Evolutionary conservation across 2,113 vertebrate species (phyloP), one percentile per base, ranked within the genome.

Genomic region (Hemichromis elongatus): DNA sequence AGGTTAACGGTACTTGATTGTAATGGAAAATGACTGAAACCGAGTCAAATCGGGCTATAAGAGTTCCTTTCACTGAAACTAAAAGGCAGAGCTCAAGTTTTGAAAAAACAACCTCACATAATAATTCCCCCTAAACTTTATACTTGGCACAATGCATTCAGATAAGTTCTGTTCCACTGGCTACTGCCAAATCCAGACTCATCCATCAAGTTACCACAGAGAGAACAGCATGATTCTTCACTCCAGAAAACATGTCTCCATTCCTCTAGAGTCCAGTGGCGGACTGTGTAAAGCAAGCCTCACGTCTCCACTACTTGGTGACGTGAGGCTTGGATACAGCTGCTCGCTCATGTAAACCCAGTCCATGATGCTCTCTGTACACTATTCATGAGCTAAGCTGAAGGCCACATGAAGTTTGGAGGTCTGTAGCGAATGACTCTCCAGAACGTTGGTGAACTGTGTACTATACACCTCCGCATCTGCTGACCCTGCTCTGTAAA

Each of bases 21-120:
- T 10, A 59, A 59, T 33, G 30, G 5, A 59, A 19, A 59, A 59
- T 10, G 16, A 0, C 56, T 0, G 1, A 33, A 18, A 33, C 14
- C 3, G 56, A 59, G 16, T 33, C 16, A 59, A 59, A 59, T 59
- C 16, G 56, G 28, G 16, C 28, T 19, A 59, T 2, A 59, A 59
- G 28, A 59, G 56, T 59, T 59, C 56, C 28, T 59, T 59, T 59
- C 56, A 59, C 28, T 59, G 56, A 6, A 59, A 30, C 56, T 18
- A 0, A 33, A 59, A 6, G 8, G 3, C 56, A 33, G 56, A 33
- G 56, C 1, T 10, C 28, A 59, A 33, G 8, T 59, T 59, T 10
- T 59, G 56, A 59, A 33, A 30, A 10, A 6, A 59, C 28, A 59
- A 18, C 3, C 0, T 30, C 8, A 30, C 56, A 19, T 28, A 14